Evolutionary conservation across 2,888 invertebrate species (phyloP).

Genomic region (Steinernema carpocapsae): DNA sequence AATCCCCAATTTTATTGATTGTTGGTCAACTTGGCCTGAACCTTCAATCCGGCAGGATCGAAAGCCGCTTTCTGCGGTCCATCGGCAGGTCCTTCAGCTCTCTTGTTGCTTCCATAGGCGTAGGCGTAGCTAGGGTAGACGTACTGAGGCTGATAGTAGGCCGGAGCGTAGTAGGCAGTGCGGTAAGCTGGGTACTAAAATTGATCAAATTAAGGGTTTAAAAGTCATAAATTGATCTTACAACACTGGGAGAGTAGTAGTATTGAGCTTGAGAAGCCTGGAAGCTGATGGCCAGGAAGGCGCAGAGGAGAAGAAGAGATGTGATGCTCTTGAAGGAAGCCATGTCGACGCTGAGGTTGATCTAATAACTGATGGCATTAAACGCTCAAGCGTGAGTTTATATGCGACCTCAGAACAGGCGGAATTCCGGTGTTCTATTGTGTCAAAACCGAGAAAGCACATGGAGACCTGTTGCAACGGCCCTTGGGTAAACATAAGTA

Average conservation of each 20-base stretch:
- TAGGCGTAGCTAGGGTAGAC: conserved; percentile 7
- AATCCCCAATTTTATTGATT: no score
- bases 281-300: conserved; percentile 25
- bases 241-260: conserved; percentile 19
- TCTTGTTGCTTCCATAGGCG: conserved; percentile 13
- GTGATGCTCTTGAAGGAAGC: conserved; percentile 26
- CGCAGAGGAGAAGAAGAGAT: not conserved
- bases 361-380: not conserved
- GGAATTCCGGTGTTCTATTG: conserved; percentile 2
- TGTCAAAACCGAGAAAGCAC: conserved; percentile 17
- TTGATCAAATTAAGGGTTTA: not conserved
- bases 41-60: no score
- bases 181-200: conserved; percentile 1
- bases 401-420: not conserved
- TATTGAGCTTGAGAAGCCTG: conserved; percentile 9
- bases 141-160: conserved; percentile 16
- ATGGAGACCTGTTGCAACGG: not conserved
- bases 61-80: not conserved
- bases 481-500: not conserved
- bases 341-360: not conserved
- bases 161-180: conserved; percentile 14
- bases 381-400: not conserved
- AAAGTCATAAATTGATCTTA: not conserved
- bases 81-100: not conserved
- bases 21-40: no score